phyloP scores from a whole-genome alignment of 2,113 vertebrate genomes.

The Ranitomeya imitator region DNA sequence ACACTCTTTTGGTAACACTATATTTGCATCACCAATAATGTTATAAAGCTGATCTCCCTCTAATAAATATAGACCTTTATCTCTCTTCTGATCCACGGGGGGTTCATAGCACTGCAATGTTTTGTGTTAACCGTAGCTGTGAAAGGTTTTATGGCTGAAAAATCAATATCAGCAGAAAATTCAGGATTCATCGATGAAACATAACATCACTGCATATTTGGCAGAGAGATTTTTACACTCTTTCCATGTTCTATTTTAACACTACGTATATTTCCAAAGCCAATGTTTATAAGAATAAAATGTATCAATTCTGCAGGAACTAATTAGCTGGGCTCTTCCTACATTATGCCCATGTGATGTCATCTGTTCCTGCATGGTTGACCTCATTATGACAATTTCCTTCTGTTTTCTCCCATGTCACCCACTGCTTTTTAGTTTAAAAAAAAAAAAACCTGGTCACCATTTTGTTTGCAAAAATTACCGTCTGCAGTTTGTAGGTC shows the following conservation, averaged over 20 bases:
- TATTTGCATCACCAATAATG: background rate
- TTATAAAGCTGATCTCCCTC: background rate
- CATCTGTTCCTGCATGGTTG: background rate
- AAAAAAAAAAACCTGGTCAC: too few relatives aligned
- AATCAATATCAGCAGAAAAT: slow-evolving; percentile 11
- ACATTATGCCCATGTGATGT: background rate
- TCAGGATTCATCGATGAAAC: background rate
- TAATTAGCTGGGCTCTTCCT: background rate
- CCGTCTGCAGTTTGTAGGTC: too few relatives aligned
- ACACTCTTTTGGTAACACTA: too few relatives aligned
- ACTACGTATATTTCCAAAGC: too few relatives aligned
- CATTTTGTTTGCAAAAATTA: too few relatives aligned
- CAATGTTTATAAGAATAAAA: background rate
- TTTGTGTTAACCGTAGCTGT: slow-evolving; percentile 7
- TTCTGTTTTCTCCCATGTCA: too few relatives aligned
- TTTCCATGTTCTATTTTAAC: background rate
- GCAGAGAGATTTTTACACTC: background rate
- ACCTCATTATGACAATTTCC: too few relatives aligned
- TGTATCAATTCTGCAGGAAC: background rate
- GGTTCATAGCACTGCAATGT: background rate
- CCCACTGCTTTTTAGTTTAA: too few relatives aligned
- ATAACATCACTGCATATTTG: background rate
- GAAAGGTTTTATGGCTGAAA: slow-evolving; percentile 1
- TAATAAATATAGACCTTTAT: slow-evolving; percentile 18
- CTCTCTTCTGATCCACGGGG: background rate